Evolutionary conservation across 2,797 vertebrate genomes (phyloP).

Genomic region (Sebastes iracundus): DNA sequence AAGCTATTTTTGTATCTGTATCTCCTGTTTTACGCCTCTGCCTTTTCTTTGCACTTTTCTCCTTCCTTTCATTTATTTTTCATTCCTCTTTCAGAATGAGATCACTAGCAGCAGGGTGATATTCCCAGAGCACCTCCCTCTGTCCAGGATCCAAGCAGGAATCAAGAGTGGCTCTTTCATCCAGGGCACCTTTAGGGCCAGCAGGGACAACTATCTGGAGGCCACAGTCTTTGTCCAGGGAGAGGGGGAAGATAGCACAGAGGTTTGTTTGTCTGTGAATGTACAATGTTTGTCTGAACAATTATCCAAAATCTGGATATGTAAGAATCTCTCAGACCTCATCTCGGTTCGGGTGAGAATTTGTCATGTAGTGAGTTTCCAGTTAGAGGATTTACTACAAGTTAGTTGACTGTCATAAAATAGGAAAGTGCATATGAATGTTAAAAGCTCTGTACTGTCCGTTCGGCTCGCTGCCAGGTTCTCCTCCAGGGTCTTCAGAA

Average conservation of each 20-base stretch:
- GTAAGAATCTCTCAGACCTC: background rate
- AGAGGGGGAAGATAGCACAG: conserved; percentile 88
- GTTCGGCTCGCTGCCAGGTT: conserved; percentile 77
- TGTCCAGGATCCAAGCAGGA: conserved; percentile 93
- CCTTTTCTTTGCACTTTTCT: background rate
- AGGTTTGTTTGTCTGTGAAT: conserved; percentile 76
- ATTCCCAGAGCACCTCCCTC: conserved; percentile 93
- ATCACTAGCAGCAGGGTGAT: conserved; percentile 88
- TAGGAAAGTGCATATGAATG: background rate
- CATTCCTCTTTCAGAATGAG: conserved; percentile 84
- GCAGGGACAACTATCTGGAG: conserved; percentile 97
- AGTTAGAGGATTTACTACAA: background rate
- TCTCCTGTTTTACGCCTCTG: background rate
- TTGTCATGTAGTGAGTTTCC: background rate
- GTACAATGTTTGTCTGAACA: background rate
- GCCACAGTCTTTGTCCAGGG: conserved; percentile 94
- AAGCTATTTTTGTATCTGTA: background rate
- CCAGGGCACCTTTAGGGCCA: conserved; percentile 94
- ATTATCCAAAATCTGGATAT: background rate
- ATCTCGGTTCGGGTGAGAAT: background rate
- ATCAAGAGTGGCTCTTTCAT: conserved; percentile 91
- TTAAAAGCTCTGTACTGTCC: background rate
- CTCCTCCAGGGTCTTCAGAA: conserved; percentile 93
- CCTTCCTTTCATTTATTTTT: background rate
- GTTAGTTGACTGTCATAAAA: background rate